Evolutionary conservation across 2,113 vertebrate species (phyloP).

Genomic region (Osmerus eperlanus): DNA sequence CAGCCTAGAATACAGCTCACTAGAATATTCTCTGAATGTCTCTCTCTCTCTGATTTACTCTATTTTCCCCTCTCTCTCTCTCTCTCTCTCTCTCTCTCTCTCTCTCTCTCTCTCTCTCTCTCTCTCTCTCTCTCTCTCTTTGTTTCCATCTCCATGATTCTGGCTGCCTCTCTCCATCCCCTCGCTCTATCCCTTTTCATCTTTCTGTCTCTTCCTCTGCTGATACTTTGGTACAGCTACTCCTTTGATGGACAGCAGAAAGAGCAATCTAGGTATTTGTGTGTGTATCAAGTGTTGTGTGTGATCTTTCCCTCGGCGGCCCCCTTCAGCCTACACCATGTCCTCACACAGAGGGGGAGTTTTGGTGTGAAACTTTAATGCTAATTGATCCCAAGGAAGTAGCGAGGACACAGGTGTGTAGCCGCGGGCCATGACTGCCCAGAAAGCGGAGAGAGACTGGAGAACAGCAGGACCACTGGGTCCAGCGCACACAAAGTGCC

Average conservation of each 20-base stretch:
- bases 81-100: constrained; percentile 41
- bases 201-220: too few relatives aligned
- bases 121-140: constrained; percentile 42
- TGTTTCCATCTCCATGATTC: not conserved
- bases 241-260: not conserved
- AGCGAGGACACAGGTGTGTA: constrained; percentile 71
- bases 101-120: constrained; percentile 4
- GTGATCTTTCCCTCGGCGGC: not conserved
- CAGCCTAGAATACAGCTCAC: not conserved
- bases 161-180: too few relatives aligned
- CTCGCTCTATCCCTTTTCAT: too few relatives aligned
- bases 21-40: not conserved
- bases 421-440: constrained; percentile 59
- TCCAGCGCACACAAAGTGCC: constrained; percentile 39
- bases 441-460: constrained; percentile 51
- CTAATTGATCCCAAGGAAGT: constrained; percentile 75
- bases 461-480: constrained; percentile 52
- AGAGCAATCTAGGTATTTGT: not conserved
- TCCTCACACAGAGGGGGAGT: constrained; percentile 47
- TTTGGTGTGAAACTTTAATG: constrained; percentile 68
- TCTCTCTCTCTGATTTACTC: too few relatives aligned
- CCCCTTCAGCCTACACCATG: constrained; percentile 60
- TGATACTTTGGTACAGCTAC: not conserved
- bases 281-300: not conserved
- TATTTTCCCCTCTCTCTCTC: constrained; percentile 34